Evolutionary conservation across 2,113 vertebrate species (phyloP).

Genomic region (Pampusana beccarii): DNA sequence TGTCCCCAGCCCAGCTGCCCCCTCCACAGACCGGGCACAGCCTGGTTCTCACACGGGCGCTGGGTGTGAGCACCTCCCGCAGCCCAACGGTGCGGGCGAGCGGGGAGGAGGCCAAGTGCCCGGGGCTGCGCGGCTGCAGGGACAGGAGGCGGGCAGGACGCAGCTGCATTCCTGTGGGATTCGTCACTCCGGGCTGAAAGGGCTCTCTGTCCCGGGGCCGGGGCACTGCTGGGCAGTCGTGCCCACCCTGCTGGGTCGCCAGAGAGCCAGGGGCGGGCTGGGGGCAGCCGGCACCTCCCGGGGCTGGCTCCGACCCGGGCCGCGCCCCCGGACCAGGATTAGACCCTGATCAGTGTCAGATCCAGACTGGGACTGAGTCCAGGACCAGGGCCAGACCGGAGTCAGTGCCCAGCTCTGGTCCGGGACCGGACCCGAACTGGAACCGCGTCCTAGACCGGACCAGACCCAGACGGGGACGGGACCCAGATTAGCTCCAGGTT

Average conservation of each 20-base stretch:
- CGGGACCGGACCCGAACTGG: neutral
- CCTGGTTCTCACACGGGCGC: neutral
- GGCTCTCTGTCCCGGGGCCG: neutral
- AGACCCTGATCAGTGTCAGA: neutral
- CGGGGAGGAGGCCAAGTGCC: neutral
- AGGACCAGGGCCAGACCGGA: neutral
- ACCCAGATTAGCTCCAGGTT: no score
- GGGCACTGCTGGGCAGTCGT: neutral
- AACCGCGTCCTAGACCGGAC: neutral
- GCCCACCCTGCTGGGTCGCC: neutral
- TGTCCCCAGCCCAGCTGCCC: neutral
- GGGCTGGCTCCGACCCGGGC: neutral
- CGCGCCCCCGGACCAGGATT: fast-evolving
- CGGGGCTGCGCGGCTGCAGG: fast-evolving
- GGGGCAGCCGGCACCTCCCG: neutral
- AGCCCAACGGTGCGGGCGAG: neutral
- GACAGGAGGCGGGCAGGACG: neutral
- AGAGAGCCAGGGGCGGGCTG: no score
- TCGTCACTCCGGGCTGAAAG: neutral
- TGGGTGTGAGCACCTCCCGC: fast-evolving
- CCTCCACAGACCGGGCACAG: neutral
- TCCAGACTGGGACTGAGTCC: neutral
- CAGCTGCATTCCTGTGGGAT: neutral
- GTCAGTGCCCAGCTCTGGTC: neutral
- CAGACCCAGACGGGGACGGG: neutral